Evolutionary conservation across 1,140 invertebrate species (phyloP).

Genomic region (Dermatophagoides farinae): DNA sequence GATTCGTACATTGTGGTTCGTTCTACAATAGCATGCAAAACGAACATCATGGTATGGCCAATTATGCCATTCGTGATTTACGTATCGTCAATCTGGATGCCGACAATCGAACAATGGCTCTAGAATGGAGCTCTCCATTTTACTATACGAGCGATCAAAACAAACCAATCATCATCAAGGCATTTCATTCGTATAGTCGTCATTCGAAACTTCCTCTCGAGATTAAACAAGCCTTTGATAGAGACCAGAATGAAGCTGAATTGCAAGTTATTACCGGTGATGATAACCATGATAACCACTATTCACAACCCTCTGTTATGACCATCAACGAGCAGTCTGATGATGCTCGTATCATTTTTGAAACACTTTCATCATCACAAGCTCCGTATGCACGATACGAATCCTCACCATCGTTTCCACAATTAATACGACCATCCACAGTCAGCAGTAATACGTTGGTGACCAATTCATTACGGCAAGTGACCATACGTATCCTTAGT

Average conservation of each 20-base stretch:
- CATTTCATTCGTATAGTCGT: neutral
- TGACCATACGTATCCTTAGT: neutral
- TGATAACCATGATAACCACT: neutral
- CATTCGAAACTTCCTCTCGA: neutral
- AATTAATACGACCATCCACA: neutral
- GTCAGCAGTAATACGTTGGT: neutral
- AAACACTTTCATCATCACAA: no score
- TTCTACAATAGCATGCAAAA: neutral
- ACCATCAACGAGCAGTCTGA: neutral
- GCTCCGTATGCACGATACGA: no score
- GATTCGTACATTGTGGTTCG: conserved; percentile 6
- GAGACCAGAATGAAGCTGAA: neutral
- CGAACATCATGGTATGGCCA: neutral
- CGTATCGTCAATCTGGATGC: neutral
- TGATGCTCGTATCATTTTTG: neutral
- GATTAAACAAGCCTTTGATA: neutral
- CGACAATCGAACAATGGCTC: neutral
- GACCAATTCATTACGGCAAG: neutral
- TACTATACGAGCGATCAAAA: neutral
- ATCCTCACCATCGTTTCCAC: no score
- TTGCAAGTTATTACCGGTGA: neutral
- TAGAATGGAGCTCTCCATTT: neutral
- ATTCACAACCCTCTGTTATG: neutral
- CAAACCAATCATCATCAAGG: neutral
- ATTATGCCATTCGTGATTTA: conserved; percentile 1